These are phyloP conservation scores for Hydraecia micacea DNA, from an alignment of 2,888 invertebrate genomes.

Conservation along the genomic window DNA sequence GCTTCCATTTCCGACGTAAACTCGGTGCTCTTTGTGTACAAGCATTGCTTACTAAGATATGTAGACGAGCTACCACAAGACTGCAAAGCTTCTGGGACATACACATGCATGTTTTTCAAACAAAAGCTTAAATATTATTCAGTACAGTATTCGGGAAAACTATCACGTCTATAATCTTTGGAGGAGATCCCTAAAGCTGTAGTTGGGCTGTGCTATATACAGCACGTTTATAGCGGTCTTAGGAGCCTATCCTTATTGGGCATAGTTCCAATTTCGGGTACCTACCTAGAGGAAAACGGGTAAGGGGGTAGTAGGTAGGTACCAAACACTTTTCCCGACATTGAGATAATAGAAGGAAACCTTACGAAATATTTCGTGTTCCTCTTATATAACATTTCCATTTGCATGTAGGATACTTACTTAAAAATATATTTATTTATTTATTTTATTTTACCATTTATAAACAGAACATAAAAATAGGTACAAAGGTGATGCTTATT, in stretches of 20 bases:
- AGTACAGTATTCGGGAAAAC: conserved; percentile 26
- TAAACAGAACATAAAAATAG: too few species aligned
- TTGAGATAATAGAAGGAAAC: neutral
- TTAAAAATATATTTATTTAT: neutral
- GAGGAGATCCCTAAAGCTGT: conserved; percentile 39
- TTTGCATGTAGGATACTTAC: neutral
- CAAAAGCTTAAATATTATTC: conserved; percentile 40
- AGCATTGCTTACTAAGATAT: conserved; percentile 29
- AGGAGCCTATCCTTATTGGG: conserved; percentile 50
- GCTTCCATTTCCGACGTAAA: conserved; percentile 39
- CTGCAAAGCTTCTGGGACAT: conserved; percentile 31
- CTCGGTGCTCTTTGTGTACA: conserved; percentile 18
- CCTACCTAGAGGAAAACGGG: conserved; percentile 15
- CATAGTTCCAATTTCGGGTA: conserved; percentile 49
- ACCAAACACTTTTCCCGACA: conserved; percentile 4
- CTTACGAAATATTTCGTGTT: neutral
- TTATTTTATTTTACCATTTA: too few species aligned
- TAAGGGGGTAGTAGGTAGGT: neutral
- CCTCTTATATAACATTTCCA: neutral
- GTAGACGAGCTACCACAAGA: conserved; percentile 20
- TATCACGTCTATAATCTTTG: conserved; percentile 38
- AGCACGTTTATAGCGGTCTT: conserved; percentile 51
- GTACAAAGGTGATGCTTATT: too few species aligned
- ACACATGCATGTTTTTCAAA: conserved; percentile 32
- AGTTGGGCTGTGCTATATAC: conserved; percentile 34